phyloP scores from a whole-genome alignment of 2,888 invertebrate genomes.

The Tipula helvola region DNA sequence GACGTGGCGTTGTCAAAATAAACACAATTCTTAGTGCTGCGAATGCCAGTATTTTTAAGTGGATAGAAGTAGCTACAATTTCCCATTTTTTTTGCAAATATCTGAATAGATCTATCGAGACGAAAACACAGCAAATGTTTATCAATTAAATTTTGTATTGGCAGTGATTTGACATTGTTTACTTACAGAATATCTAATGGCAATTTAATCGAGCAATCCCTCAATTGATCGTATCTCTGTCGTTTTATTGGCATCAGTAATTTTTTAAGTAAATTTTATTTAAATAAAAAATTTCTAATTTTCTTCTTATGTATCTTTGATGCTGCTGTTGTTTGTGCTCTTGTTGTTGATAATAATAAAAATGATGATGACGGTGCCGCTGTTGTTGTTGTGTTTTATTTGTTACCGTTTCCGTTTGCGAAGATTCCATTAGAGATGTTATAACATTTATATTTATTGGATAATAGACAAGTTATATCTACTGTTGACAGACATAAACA shows the following conservation, averaged over 20 bases:
- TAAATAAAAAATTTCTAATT: background rate
- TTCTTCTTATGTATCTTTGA: background rate
- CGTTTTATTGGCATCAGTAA: conserved; percentile 21
- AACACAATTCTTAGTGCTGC: too few relatives aligned
- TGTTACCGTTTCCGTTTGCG: conserved; percentile 8
- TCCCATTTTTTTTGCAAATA: too few relatives aligned
- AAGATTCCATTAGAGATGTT: conserved; percentile 1
- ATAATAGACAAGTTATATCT: background rate
- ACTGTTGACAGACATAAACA: background rate
- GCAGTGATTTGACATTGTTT: background rate
- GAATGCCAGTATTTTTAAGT: too few relatives aligned
- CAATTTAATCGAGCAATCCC: conserved; percentile 36
- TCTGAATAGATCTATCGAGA: too few relatives aligned
- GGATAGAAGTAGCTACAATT: too few relatives aligned
- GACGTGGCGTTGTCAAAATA: too few relatives aligned
- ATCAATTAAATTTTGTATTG: background rate
- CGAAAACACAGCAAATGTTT: too few relatives aligned
- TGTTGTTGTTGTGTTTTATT: background rate
- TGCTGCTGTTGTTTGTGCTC: background rate
- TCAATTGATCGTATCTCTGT: conserved; percentile 23
- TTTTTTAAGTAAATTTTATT: conserved; percentile 5
- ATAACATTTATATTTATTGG: conserved; percentile 4
- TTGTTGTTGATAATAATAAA: background rate
- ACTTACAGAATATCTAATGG: conserved; percentile 37
- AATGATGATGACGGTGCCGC: background rate